These are phyloP conservation scores for Cantharis flavilabris DNA, from an alignment of 2,888 invertebrate species.

Conservation along the genomic window DNA sequence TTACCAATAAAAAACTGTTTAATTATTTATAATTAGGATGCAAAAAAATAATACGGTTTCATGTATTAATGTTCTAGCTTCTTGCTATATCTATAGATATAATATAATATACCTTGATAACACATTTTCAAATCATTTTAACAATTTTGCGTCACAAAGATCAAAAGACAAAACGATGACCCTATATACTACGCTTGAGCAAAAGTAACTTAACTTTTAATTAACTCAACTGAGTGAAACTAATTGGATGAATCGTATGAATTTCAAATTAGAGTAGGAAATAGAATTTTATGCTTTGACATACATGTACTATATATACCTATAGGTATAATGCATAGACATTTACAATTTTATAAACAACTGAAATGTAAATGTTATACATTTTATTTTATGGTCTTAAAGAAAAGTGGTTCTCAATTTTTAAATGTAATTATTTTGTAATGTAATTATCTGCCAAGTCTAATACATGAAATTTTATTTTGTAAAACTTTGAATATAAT, in stretches of 20 bases:
- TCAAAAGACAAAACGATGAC: conserved; percentile 1
- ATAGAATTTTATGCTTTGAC: conserved; percentile 2
- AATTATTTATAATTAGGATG: too few species aligned
- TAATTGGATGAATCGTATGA: conserved; percentile 2
- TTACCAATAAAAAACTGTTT: too few species aligned
- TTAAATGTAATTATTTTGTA: too few species aligned
- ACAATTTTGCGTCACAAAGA: not conserved
- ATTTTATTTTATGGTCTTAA: too few species aligned
- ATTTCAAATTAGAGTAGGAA: not conserved
- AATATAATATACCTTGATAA: not conserved
- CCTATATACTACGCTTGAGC: not conserved
- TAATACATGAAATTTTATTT: not conserved
- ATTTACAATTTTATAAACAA: too few species aligned
- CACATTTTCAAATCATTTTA: not conserved
- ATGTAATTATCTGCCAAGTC: too few species aligned
- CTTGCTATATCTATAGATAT: not conserved
- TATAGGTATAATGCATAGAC: not conserved
- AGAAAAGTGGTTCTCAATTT: too few species aligned
- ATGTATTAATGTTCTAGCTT: not conserved
- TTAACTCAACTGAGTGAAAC: conserved; percentile 1
- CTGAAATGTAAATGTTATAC: too few species aligned
- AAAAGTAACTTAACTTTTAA: conserved; percentile 1
- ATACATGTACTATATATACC: not conserved
- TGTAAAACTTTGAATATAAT: too few species aligned
- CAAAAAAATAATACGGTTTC: too few species aligned